phyloP scores from a whole-genome alignment of 2,113 vertebrate species.

The Orientallactaga bullata region DNA sequence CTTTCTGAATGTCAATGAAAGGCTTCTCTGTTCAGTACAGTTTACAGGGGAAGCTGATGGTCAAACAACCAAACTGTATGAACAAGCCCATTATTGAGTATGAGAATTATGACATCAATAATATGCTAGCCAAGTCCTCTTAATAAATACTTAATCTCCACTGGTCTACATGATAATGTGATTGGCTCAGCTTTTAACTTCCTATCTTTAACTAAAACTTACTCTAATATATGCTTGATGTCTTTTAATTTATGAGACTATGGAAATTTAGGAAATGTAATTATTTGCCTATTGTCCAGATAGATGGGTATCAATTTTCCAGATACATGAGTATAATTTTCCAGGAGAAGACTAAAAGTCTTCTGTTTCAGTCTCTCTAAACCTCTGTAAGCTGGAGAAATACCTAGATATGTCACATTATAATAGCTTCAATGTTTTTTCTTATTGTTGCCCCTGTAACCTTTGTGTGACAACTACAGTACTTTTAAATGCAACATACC shows the following conservation, averaged over 20 bases:
- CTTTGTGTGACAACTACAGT: not conserved
- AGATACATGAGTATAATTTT: not conserved
- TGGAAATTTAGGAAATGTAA: not conserved
- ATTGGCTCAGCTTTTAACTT: slow-evolving; percentile 3
- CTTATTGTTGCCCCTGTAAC: not conserved
- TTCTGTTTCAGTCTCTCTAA: slow-evolving; percentile 5
- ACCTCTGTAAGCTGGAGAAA: not conserved
- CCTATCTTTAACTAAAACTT: slow-evolving; percentile 36
- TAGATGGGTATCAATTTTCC: not conserved
- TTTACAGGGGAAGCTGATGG: slow-evolving; percentile 51
- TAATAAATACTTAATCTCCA: slow-evolving; percentile 9
- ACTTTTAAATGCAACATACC: not conserved
- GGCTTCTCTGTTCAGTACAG: slow-evolving; percentile 30
- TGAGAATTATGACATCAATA: slow-evolving; percentile 56
- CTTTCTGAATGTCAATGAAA: slow-evolving; percentile 55
- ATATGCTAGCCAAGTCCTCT: slow-evolving; percentile 39
- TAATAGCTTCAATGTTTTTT: not conserved
- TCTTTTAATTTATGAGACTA: not conserved
- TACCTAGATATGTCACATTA: not conserved
- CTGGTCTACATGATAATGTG: not conserved
- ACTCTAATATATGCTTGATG: not conserved
- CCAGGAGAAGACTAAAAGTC: not conserved
- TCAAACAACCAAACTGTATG: slow-evolving; percentile 35
- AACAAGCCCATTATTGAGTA: slow-evolving; percentile 47
- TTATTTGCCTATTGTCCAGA: not conserved